A percentile compares a stretch with the other conserved stretches of the same genome.
phyloP scores from a whole-genome alignment of 1,140 invertebrate genomes.

The Mya arenaria region DNA sequence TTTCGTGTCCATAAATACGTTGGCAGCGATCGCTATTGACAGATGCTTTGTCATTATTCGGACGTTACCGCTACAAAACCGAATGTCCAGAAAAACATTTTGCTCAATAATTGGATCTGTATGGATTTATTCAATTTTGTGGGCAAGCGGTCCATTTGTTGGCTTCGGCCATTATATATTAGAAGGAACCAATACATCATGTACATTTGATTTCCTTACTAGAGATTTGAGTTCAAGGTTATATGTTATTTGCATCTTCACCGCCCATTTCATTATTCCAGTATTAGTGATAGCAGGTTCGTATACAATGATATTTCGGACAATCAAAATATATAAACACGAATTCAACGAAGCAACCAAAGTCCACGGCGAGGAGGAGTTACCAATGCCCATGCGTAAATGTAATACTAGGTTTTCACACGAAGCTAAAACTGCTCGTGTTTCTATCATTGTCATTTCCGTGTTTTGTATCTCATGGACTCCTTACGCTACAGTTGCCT shows the following conservation, averaged over 20 bases:
- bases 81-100: not conserved
- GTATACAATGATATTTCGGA: constrained; percentile 8
- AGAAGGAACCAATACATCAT: constrained; percentile 23
- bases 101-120: not conserved
- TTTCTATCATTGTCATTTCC: constrained; percentile 5
- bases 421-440: constrained; percentile 14
- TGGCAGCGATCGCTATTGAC: constrained; percentile 23
- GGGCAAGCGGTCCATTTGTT: not conserved
- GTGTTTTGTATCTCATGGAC: constrained; percentile 18
- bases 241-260: constrained; percentile 17
- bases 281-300: not conserved
- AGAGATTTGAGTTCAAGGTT: not conserved
- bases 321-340: not conserved
- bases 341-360: not conserved
- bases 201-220: constrained; percentile 33
- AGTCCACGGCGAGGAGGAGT: not conserved
- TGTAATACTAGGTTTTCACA: not conserved
- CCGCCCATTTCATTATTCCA: constrained; percentile 24
- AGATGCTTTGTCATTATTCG: not conserved
- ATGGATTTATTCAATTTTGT: constrained; percentile 9
- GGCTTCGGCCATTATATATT: constrained; percentile 25
- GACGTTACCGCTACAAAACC: not conserved
- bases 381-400: constrained; percentile 8
- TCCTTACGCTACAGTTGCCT: not conserved
- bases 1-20: constrained; percentile 33